These are phyloP conservation scores for Taxidea taxus DNA, from an alignment of 2,113 vertebrate species.

Conservation along the genomic window DNA sequence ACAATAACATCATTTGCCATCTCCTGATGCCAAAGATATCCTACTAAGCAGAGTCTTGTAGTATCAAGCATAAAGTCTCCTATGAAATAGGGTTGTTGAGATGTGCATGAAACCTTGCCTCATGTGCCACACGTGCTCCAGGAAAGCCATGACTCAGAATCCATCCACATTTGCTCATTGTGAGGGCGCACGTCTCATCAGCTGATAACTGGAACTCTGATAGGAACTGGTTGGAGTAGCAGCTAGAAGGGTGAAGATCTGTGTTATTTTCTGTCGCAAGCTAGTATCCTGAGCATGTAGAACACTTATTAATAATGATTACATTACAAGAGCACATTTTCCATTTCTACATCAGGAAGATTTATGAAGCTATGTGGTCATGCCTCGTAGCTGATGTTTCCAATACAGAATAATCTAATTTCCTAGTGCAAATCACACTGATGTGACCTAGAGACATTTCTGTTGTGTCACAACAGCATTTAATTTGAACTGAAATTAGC, in stretches of 20 bases:
- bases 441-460: conserved; percentile 74
- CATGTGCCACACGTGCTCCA: neutral
- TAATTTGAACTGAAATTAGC: conserved; percentile 72
- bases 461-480: conserved; percentile 74
- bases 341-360: conserved; percentile 67
- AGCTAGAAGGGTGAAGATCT: neutral
- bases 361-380: conserved; percentile 74
- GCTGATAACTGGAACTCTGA: neutral
- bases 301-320: conserved; percentile 47
- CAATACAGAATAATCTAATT: conserved; percentile 77
- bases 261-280: conserved; percentile 32
- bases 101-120: neutral
- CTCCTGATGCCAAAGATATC: neutral
- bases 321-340: conserved; percentile 63
- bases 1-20: neutral
- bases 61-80: neutral
- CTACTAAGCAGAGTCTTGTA: neutral
- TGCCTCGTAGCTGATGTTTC: conserved; percentile 65
- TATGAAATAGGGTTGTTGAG: neutral
- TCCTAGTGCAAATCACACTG: conserved; percentile 66
- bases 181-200: fast-evolving
- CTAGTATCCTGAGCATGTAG: conserved; percentile 2
- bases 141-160: neutral
- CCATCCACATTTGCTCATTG: neutral
- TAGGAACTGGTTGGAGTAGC: neutral